A percentile compares a stretch with the other conserved stretches of the same genome.
Evolutionary conservation across 2,797 vertebrate genomes (phyloP).

Genomic region (Lateolabrax maculatus): DNA sequence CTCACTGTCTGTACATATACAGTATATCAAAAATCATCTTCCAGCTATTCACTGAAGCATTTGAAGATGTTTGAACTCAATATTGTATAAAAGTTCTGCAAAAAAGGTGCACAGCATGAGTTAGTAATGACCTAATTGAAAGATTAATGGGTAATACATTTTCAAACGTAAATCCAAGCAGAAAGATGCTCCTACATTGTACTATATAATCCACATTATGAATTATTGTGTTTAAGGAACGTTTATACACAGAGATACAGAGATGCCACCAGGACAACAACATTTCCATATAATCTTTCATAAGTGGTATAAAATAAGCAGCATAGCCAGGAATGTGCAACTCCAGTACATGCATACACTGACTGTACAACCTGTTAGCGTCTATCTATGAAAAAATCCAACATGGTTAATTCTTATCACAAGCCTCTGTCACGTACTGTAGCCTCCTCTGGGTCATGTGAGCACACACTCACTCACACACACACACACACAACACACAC

Average conservation of each 20-base stretch:
- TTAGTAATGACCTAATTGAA: neutral
- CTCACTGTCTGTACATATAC: neutral
- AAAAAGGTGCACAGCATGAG: neutral
- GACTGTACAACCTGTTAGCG: no score
- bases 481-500: slow-evolving; percentile 10
- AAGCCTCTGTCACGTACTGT: neutral
- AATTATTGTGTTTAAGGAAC: neutral
- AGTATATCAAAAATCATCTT: neutral
- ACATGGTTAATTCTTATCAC: neutral
- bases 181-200: neutral
- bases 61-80: neutral
- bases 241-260: neutral
- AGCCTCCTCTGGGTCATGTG: neutral
- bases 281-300: neutral
- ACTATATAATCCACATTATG: neutral
- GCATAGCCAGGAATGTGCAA: neutral
- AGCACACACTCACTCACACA: slow-evolving; percentile 1
- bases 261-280: neutral
- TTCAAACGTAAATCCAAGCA: neutral
- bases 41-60: neutral
- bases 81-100: neutral
- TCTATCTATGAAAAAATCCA: no score
- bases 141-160: neutral
- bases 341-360: no score
- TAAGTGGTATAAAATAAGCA: neutral